Base-by-base conservation (phyloP, 2,888 invertebrate species). In the Thera obeliscata region DNA sequence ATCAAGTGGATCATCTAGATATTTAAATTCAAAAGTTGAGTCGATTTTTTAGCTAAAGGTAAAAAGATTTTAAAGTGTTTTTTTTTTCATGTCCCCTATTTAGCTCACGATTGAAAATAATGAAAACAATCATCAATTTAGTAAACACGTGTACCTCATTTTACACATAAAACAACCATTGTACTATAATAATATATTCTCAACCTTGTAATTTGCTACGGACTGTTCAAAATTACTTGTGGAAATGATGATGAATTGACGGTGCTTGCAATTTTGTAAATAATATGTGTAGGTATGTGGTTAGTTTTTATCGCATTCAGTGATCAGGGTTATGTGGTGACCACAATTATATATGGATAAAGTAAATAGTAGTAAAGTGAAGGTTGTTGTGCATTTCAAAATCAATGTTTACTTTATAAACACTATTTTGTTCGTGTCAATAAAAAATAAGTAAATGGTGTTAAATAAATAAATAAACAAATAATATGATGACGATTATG, bases 301-400 rank as follows among this genome's bases (percentile, higher is more conserved):
- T 65, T 62, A 59, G 55, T 52, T 46, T 56, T 65, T 59, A 55
- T 68, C 48, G n/a, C 61, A 55, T 22, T 64, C 61, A 54, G 38
- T 52, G 64, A 61, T 61, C 64, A 57, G 7, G 41, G 48, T 50
- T 54, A 55, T 59, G 64, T 61, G 64, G 61, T 65, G 50, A 58
- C 12, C 58, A 58, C 12, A 35, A 49, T 33, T 33, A 52, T 9
- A 4, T 7, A 52, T 52, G 33, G 22, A n/a, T n/a, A 36, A 48
- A 38, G 36, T 50, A 41, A 49, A 61, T 61, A 43, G 56, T 3
- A 11, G 36, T 9, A 7, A 11, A 43, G 33, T 56, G 50, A 56
- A 59, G 61, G 56, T 61, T 52, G 7, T 56, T 66, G 56, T 52
- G 22, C 56, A 56, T 46, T 56, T 56, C 38, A 46, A 57, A 64